Base-by-base conservation (phyloP, 2,888 invertebrate species). In the Petrolisthes cinctipes region DNA sequence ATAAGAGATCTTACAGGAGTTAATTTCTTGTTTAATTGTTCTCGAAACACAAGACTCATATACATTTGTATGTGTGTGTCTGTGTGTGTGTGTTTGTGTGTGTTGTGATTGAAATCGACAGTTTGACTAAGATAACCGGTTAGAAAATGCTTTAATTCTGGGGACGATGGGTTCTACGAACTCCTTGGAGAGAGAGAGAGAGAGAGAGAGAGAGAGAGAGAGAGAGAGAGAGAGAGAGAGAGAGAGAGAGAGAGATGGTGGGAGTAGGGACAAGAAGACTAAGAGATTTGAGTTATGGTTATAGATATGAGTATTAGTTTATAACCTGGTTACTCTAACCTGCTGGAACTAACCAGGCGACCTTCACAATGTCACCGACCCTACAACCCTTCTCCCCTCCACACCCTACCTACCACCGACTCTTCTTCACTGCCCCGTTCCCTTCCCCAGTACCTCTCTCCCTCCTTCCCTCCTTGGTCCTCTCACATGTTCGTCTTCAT, bases 141-240 rank as follows among this genome's bases (percentile, higher is more conserved):
- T 37, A 37, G 37, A 37, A 37, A 37, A 37, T 37, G 37, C 37
- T 37, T 37, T 37, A 37, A 37, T 37, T 37, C 37, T 37, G 37
- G 37, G 37, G 37, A 37, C 37, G 37, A 37, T 37, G 37, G 37
- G 37, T 37, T 37, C 37, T 37, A 37, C 37, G 37, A 37, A 37
- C 37, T 37, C 37, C 37, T 37, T 37, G 37, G 1, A 1, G 61
- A 61, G 61, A 61, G 61, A 61, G 61, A 61, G 61, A 61, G 61
- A 61, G 61, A 61, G 61, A 61, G 61, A 61, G 17, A 61, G 61
- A 61, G 61, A 61, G 61, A 61, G 73, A 20, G 37, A 4, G 75
- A 75, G 75, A 37, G 75, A 75, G 51, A 37, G 37, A 37, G 75
- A 75, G 75, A 75, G 75, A 75, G 75, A 75, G 75, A 75, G 75